phyloP scores from a whole-genome alignment of 1,140 invertebrate species.

The Drosophila ambigua region DNA sequence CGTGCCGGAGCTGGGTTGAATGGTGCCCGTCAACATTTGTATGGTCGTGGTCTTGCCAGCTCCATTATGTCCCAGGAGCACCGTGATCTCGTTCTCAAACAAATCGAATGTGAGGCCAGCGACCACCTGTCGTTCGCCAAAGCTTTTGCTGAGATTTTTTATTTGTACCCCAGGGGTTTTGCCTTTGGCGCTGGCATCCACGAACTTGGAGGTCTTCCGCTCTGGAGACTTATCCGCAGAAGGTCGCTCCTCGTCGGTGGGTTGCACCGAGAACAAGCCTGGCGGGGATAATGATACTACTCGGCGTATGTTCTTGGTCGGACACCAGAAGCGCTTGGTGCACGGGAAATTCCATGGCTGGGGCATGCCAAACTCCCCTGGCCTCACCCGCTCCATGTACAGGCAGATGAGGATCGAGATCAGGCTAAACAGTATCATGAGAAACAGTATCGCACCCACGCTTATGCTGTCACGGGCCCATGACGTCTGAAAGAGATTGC shows the following conservation, averaged over 20 bases:
- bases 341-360: conserved; percentile 90
- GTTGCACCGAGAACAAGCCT: too few relatives aligned
- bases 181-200: conserved; percentile 64
- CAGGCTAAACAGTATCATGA: conserved; percentile 84
- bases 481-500: conserved; percentile 1
- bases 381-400: conserved; percentile 89
- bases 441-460: conserved; percentile 84
- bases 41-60: conserved; percentile 90
- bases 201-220: conserved; percentile 66
- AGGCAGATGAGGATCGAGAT: conserved; percentile 86
- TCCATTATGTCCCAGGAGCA: conserved; percentile 92
- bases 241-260: conserved; percentile 4
- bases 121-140: conserved; percentile 87
- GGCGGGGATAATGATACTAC: background rate
- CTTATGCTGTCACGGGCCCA: conserved; percentile 79
- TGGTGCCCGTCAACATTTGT: conserved; percentile 91
- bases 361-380: conserved; percentile 88
- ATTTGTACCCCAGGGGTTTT: conserved; percentile 87
- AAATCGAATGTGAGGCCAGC: conserved; percentile 89
- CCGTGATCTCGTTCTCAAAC: conserved; percentile 86
- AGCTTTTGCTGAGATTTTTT: conserved; percentile 86
- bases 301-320: conserved; percentile 4
- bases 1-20: conserved; percentile 88
- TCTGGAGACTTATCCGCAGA: conserved; percentile 84
- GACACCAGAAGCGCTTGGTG: conserved; percentile 85